phyloP scores from a whole-genome alignment of 1,140 invertebrate species.

The Spodoptera litura region DNA sequence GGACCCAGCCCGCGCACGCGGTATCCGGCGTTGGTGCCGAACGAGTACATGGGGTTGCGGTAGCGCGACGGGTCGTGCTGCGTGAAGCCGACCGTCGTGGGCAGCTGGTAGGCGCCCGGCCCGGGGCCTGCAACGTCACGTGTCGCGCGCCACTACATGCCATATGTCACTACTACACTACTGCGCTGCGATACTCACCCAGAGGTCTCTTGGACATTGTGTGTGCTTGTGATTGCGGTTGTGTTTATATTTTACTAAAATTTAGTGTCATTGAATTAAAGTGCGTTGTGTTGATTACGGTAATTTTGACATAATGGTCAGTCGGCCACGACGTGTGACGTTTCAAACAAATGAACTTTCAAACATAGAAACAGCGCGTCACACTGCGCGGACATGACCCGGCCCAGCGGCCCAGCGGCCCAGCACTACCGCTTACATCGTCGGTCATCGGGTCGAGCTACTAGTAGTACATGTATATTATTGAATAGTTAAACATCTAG shows the following conservation, averaged over 20 bases:
- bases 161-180: neutral
- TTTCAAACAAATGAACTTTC: constrained; percentile 49
- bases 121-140: constrained; percentile 85
- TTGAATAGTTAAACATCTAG: too few relatives aligned
- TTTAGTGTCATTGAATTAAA: constrained; percentile 61
- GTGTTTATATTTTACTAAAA: constrained; percentile 59
- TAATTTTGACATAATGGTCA: constrained; percentile 59
- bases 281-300: constrained; percentile 42
- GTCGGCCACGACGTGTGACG: constrained; percentile 37
- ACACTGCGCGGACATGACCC: neutral
- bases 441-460: neutral
- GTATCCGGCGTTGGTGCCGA: constrained; percentile 76
- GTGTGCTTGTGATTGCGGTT: constrained; percentile 26
- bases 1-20: constrained; percentile 73
- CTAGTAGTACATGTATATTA: neutral
- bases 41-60: constrained; percentile 87
- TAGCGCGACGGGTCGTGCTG: constrained; percentile 87
- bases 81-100: constrained; percentile 86
- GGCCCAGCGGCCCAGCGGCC: too few relatives aligned
- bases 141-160: too few relatives aligned
- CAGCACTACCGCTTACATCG: neutral
- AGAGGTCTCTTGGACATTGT: constrained; percentile 72
- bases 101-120: constrained; percentile 87
- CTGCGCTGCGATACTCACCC: constrained; percentile 60
- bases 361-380: constrained; percentile 21